phyloP scores from a whole-genome alignment of 2,113 vertebrate species.

The Athene cunicularia region DNA sequence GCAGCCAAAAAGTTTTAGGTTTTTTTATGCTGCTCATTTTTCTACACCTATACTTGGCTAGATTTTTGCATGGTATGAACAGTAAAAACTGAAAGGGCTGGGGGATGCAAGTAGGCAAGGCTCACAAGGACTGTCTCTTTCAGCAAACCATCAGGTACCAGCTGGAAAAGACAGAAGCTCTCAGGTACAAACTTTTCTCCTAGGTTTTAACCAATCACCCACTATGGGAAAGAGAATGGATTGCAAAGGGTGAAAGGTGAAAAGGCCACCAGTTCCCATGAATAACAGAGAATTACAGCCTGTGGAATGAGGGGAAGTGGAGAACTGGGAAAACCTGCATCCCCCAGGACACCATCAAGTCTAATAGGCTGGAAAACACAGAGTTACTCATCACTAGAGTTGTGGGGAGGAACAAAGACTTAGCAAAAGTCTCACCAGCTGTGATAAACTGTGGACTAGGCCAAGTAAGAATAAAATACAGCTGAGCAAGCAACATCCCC shows the following conservation, averaged over 20 bases:
- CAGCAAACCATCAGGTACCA: not conserved
- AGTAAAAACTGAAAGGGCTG: not conserved
- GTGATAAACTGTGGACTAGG: not conserved
- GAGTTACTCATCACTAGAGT: accelerated
- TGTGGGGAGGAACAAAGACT: not conserved
- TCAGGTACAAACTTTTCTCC: not conserved
- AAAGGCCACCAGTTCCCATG: not conserved
- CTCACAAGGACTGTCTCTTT: not conserved
- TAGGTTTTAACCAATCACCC: not conserved
- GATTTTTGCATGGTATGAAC: not conserved
- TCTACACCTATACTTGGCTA: not conserved
- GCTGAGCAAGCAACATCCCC: not conserved
- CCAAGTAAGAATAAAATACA: accelerated
- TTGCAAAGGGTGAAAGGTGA: not conserved
- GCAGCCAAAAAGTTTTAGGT: not conserved
- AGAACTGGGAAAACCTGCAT: accelerated
- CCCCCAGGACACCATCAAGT: too few relatives aligned
- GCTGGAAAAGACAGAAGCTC: not conserved
- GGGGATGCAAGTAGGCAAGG: not conserved
- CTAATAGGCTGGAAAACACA: not conserved
- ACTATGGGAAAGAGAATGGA: not conserved
- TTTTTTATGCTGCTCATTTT: not conserved
- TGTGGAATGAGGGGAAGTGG: not conserved
- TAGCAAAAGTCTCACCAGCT: not conserved
- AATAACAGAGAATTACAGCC: not conserved